A percentile compares a stretch with the other conserved stretches of the same genome.
phyloP scores from a whole-genome alignment of 2,888 invertebrate species.

The Cataglyphis livida region DNA sequence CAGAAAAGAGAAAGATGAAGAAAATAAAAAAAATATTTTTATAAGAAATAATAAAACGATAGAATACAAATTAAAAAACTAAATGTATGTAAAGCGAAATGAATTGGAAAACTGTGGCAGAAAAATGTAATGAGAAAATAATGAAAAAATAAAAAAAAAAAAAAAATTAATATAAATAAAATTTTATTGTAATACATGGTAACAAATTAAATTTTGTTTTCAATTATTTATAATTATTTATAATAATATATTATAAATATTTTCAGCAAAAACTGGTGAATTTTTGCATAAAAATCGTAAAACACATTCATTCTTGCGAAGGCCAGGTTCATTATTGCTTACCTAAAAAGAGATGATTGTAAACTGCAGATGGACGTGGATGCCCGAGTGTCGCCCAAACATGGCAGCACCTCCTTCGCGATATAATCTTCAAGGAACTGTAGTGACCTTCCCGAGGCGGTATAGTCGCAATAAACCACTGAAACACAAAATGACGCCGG shows the following conservation, averaged over 20 bases:
- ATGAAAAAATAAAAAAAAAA: background rate
- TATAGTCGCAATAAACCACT: slow-evolving; percentile 96
- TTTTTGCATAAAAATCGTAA: background rate
- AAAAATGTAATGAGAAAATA: background rate
- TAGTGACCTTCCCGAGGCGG: slow-evolving; percentile 93
- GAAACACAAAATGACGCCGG: slow-evolving; percentile 82
- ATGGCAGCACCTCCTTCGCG: slow-evolving; percentile 91
- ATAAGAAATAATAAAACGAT: background rate
- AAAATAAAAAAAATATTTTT: slow-evolving; percentile 21
- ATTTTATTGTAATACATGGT: background rate
- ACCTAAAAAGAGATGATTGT: slow-evolving; percentile 95
- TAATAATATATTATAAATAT: background rate
- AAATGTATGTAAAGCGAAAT: background rate
- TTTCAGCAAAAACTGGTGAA: background rate
- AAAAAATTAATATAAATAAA: background rate
- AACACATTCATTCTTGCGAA: slow-evolving; percentile 8
- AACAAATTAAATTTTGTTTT: background rate
- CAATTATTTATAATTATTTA: background rate
- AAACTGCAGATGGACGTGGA: slow-evolving; percentile 94
- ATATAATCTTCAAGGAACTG: slow-evolving; percentile 95
- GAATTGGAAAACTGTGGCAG: background rate
- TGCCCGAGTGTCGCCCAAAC: slow-evolving; percentile 94
- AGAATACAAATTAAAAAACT: background rate
- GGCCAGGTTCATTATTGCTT: slow-evolving; percentile 68
- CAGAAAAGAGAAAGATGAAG: background rate